Percentiles rank a stretch among this genome's conserved stretches.
phyloP scores from a whole-genome alignment of 2,888 invertebrate species.

The Sussaba pulchella region DNA sequence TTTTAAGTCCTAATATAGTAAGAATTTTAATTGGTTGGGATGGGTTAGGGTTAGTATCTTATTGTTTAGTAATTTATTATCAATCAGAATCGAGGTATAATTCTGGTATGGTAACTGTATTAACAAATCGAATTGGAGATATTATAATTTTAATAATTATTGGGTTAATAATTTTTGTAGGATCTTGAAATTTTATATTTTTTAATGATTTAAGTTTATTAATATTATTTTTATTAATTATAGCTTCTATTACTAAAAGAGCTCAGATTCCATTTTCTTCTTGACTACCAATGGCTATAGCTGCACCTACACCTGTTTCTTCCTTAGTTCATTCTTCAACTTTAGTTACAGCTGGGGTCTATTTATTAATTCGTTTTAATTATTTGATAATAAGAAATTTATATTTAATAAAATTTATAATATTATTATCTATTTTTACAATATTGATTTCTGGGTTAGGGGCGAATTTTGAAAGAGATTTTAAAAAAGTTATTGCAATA shows the following conservation, averaged over 20 bases:
- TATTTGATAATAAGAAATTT: conserved; percentile 84
- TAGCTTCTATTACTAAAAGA: conserved; percentile 90
- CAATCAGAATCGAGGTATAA: conserved; percentile 89
- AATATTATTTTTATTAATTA: conserved; percentile 76
- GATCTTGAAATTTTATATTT: conserved; percentile 82
- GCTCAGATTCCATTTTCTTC: conserved; percentile 93
- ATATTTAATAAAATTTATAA: conserved; percentile 44
- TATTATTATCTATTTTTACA: conserved; percentile 84
- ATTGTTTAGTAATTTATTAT: conserved; percentile 90
- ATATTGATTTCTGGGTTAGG: conserved; percentile 87
- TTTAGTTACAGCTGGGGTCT: conserved; percentile 91
- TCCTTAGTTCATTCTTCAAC: conserved; percentile 92
- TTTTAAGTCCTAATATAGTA: conserved; percentile 89
- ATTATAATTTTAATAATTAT: conserved; percentile 88
- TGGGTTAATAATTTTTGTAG: conserved; percentile 86
- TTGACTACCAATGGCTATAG: conserved; percentile 91
- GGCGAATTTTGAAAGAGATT: conserved; percentile 88
- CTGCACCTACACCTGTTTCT: conserved; percentile 92
- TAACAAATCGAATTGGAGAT: conserved; percentile 91
- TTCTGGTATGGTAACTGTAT: conserved; percentile 90
- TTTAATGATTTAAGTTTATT: conserved; percentile 85
- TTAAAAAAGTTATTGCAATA: conserved; percentile 92
- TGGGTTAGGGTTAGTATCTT: conserved; percentile 90
- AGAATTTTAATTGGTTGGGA: conserved; percentile 90
- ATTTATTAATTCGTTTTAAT: conserved; percentile 89